Evolutionary conservation across 2,888 invertebrate species (phyloP).

Genomic region (Cephus pygmeus): DNA sequence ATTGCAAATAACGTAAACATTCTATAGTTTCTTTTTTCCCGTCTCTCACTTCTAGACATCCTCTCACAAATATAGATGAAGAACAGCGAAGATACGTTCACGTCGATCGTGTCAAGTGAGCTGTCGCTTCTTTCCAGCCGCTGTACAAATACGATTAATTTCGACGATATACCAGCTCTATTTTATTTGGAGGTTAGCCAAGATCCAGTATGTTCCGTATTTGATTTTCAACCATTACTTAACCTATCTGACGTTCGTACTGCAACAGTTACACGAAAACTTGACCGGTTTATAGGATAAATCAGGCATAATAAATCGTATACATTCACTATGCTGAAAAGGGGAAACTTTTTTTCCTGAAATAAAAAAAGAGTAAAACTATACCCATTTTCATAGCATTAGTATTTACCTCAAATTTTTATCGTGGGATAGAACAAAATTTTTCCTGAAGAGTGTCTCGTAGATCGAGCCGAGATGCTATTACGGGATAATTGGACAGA

Average conservation of each 20-base stretch:
- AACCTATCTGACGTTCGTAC: not conserved
- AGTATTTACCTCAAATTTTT: not conserved
- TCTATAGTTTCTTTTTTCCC: not conserved
- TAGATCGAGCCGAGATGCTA: not conserved
- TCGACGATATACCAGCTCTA: not conserved
- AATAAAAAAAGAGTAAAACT: not conserved
- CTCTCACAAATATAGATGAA: not conserved
- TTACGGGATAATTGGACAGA: conserved; percentile 42
- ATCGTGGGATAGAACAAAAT: not conserved
- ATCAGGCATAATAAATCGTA: not conserved
- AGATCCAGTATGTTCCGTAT: not conserved
- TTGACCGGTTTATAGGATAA: not conserved
- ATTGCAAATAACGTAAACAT: not conserved
- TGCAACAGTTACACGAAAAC: not conserved
- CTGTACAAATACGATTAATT: conserved; percentile 1
- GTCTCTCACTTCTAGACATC: not conserved
- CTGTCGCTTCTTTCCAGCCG: not conserved
- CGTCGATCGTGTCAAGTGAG: not conserved
- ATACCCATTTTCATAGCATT: not conserved
- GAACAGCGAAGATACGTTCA: not conserved
- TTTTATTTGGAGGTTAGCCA: conserved; percentile 23
- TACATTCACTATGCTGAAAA: not conserved
- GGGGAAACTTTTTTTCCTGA: not conserved
- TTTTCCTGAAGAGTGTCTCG: not conserved
- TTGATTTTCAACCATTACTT: not conserved